Evolutionary conservation across 2,888 invertebrate species (phyloP), one percentile per base, ranked within the genome.

Genomic region (Carpatolechia fugitivella): DNA sequence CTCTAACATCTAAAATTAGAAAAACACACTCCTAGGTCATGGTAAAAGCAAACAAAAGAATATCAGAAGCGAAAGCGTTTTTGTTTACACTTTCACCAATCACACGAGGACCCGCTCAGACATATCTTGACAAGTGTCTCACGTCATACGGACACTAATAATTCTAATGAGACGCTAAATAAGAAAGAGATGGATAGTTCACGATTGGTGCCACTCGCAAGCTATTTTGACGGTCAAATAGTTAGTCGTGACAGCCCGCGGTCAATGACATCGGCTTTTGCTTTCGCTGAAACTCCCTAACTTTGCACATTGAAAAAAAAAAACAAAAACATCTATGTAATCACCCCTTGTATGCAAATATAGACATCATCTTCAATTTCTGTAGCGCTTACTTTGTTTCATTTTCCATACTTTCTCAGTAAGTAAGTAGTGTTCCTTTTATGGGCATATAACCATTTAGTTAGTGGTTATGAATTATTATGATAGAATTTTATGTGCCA

Each of bases 81-180:
- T 65, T 83, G 76, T 85, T 85, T 82, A 81, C 81, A 85, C 87
- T 88, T 87, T 87, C 87, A 68, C 86, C 66, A 56, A 38, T 56
- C 62, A 29, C 53, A 40, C 64, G 68, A 64, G 68, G 74, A 68
- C 59, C 69, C 71, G 70, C 24, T 4, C 18, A 11, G 73, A 74
- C 66, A 69, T 70, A 63, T 70, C 64, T 65, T 65, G 60, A 64
- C 61, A 59, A 62, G 64, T 64, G 71, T 68, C 70, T 75, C 76
- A 70, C 49, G 53, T 55, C 51, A 54, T 60, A 60, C 57, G 62
- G 63, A 63, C 58, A 60, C 61, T 57, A 57, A 55, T 57, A 52
- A 55, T 58, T 59, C 61, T 57, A 57, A 55, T 57, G 52, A 55
- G 57, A 52, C 44, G 46, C 48, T 57, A 57, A 44, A 55, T 57